Evolutionary conservation across 30 jellyfish, hydroid and myxozoan species (phyloP).

Genomic region (Chrysaora quinquecirrha): DNA sequence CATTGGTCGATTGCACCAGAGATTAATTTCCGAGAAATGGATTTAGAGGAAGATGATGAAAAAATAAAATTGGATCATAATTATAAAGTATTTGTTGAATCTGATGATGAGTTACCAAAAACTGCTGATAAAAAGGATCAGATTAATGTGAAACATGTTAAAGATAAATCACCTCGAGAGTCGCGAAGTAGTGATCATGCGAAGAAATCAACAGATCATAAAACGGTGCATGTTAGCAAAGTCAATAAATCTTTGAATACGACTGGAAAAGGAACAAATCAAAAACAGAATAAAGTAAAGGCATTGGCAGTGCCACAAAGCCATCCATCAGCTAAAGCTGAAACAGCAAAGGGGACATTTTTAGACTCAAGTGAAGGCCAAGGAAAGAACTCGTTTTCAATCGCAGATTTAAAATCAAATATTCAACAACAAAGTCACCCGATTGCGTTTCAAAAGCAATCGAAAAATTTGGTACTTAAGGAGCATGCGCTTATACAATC

Average conservation of each 20-base stretch:
- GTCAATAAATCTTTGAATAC: too few relatives aligned
- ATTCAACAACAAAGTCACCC: not conserved
- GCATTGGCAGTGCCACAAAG: not conserved
- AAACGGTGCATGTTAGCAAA: too few relatives aligned
- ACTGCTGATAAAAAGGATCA: constrained; percentile 10
- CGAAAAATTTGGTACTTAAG: not conserved
- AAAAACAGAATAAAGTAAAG: too few relatives aligned
- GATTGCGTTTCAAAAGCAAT: not conserved
- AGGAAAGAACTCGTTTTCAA: constrained; percentile 35
- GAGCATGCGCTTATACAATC: not conserved
- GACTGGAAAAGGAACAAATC: too few relatives aligned
- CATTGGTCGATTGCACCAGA: constrained; percentile 95
- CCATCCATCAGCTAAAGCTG: not conserved
- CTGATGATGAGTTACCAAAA: constrained; percentile 51
- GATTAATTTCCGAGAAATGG: constrained; percentile 76
- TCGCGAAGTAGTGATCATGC: constrained; percentile 7
- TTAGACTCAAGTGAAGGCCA: constrained; percentile 62
- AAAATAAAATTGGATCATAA: constrained; percentile 86
- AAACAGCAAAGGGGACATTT: constrained; percentile 8
- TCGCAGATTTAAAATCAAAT: constrained; percentile 51
- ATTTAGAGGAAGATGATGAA: constrained; percentile 92
- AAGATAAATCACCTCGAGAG: not conserved
- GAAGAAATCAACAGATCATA: not conserved
- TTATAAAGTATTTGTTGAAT: constrained; percentile 82
- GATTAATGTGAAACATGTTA: not conserved